phyloP scores from a whole-genome alignment of 2,113 vertebrate species.

The Brachyhypopomus gauderio region DNA sequence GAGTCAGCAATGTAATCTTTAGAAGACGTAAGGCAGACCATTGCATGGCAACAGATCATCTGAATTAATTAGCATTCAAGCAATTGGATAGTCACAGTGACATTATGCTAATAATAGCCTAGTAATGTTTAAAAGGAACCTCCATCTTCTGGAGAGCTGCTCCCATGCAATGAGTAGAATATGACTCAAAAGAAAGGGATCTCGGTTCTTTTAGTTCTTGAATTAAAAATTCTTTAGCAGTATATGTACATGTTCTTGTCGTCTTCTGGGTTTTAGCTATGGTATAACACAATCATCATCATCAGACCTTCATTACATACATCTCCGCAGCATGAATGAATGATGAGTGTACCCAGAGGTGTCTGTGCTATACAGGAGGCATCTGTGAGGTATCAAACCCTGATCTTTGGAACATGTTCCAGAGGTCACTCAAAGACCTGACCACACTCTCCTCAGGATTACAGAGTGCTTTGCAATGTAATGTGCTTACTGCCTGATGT shows the following conservation, averaged over 20 bases:
- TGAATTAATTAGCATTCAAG: constrained; percentile 43
- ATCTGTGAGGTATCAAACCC: constrained; percentile 28
- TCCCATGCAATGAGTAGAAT: constrained; percentile 19
- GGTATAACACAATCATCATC: constrained; percentile 32
- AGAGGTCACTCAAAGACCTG: constrained; percentile 29
- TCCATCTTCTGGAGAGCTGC: constrained; percentile 30
- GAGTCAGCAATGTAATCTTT: constrained; percentile 26
- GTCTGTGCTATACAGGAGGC: constrained; percentile 12
- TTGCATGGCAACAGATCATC: constrained; percentile 24
- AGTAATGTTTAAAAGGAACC: constrained; percentile 33
- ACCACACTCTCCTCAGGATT: not conserved
- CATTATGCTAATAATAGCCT: not conserved
- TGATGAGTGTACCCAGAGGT: constrained; percentile 29
- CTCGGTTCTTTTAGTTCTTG: not conserved
- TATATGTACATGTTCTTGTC: constrained; percentile 3
- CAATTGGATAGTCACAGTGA: constrained; percentile 39
- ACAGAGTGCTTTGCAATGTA: constrained; percentile 20
- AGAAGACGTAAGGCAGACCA: constrained; percentile 24
- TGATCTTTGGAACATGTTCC: constrained; percentile 34
- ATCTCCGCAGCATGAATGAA: constrained; percentile 40
- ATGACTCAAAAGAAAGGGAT: not conserved
- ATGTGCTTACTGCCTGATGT: not conserved
- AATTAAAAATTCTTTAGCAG: constrained; percentile 32
- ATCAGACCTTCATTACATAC: constrained; percentile 30
- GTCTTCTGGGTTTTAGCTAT: constrained; percentile 24